Evolutionary conservation across 92 coral and sea anemone species (phyloP), one percentile per base, ranked within the genome.

Genomic region (Phenganax subtilis): DNA sequence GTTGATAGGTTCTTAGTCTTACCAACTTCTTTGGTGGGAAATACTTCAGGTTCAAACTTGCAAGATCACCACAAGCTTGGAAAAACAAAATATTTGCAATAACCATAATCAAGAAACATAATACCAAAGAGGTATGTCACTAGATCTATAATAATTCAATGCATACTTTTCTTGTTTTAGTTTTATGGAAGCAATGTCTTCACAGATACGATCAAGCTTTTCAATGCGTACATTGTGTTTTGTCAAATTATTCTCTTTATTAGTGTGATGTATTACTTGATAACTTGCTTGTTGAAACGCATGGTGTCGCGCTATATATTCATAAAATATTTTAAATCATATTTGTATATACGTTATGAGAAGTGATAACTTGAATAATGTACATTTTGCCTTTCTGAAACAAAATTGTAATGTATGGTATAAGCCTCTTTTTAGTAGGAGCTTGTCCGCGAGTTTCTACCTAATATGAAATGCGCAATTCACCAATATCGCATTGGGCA

Each of bases 1-100:
- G 83, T 79, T 79, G 83, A 79, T 79, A 79, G 83, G 74, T 79
- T 79, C 83, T 12, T 79, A 79, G 67, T 79, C 73, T 65, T 62
- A 63, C 16, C 52, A 60, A 63, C 83, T 44, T 79, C 83, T 63
- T 79, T 68, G 67, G 83, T 79, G 74, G 74, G 83, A 79, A 79
- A 79, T 79, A 79, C 28, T 59, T 60, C 82, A 17, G 59, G 73
- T 51, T 28, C 55, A 59, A 79, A 31, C 83, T 79, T 10, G 31
- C 74, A 79, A 79, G 52, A 64, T 63, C 83, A 37, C 58, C 51
- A 63, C 27, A 57, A 12, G 81, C 52, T 79, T 79, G 74, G 61
- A 79, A 79, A 63, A 79, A 79, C 83, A 79, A 79, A 63, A 63
- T 79, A 79, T 79, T 79, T 64, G 74, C 52, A 79, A n/a, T 68